Conservation (phyloP, 2,797 vertebrate species). For the Kryptopterus vitreolus region DNA sequence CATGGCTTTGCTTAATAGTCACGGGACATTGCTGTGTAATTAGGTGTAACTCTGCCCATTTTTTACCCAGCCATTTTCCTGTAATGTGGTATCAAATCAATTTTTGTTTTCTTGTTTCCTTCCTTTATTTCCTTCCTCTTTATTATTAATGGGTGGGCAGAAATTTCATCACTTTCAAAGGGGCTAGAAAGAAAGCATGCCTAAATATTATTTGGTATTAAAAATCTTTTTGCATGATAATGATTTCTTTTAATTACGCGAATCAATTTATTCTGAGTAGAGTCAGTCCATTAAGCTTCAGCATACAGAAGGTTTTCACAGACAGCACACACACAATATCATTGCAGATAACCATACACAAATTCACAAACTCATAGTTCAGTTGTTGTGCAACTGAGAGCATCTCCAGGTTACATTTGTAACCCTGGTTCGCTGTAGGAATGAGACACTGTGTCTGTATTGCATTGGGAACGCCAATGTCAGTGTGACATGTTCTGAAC, state of each 20-base stretch:
- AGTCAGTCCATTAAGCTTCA: not conserved
- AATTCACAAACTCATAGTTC: not conserved
- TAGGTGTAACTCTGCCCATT: conserved; percentile 44
- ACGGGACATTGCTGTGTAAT: conserved; percentile 47
- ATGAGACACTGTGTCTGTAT: no score
- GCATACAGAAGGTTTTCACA: not conserved
- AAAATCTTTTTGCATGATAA: not conserved
- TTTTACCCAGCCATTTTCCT: conserved; percentile 40
- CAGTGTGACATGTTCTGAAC: no score
- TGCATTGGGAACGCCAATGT: no score
- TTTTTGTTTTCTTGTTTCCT: conserved; percentile 20
- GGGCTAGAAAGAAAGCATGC: not conserved
- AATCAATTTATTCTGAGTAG: not conserved
- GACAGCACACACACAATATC: not conserved
- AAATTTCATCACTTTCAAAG: conserved; percentile 7
- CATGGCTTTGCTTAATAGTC: conserved; percentile 50
- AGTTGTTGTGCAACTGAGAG: not conserved
- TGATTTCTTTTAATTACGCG: not conserved
- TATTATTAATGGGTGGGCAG: conserved; percentile 16
- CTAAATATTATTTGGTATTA: not conserved
- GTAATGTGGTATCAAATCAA: conserved; percentile 51
- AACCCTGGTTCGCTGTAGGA: no score
- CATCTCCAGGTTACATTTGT: no score
- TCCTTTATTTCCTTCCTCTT: conserved; percentile 5
- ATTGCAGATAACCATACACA: not conserved